A percentile compares a stretch with the other conserved stretches of the same genome.
Conservation (phyloP, 2,113 vertebrate species). For the Gymnocephalus cernua region DNA sequence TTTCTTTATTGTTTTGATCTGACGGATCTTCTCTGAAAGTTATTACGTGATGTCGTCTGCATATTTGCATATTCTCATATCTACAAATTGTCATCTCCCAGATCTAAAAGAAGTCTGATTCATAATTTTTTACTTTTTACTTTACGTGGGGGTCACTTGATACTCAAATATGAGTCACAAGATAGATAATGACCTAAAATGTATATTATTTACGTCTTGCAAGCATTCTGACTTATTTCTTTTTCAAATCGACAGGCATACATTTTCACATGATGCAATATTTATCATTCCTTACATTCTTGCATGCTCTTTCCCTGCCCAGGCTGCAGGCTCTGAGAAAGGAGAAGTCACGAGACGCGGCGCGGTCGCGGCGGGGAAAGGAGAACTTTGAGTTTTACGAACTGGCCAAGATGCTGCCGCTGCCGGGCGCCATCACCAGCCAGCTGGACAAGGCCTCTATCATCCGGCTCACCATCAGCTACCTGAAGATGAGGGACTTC, state of each 20-base stretch:
- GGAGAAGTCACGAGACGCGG: conserved; percentile 98
- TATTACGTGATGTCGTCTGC: not conserved
- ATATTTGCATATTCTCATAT: not conserved
- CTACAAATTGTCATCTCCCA: too few species aligned
- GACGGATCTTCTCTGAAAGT: too few species aligned
- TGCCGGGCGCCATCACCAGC: conserved; percentile 98
- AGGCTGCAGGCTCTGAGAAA: conserved; percentile 99
- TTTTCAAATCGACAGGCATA: too few species aligned
- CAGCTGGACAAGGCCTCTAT: conserved; percentile 99
- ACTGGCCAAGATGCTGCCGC: conserved; percentile 97
- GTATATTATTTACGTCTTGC: too few species aligned
- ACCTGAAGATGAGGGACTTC: conserved; percentile 99
- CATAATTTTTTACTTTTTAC: not conserved
- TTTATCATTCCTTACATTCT: too few species aligned
- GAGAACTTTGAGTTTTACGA: conserved; percentile 99
- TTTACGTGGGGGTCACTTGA: not conserved
- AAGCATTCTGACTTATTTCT: too few species aligned
- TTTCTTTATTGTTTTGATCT: not conserved
- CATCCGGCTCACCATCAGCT: conserved; percentile 99
- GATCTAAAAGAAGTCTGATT: not conserved
- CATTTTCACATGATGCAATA: too few species aligned
- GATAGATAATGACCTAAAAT: too few species aligned
- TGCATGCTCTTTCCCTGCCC: conserved; percentile 23
- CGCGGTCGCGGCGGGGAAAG: conserved; percentile 96
- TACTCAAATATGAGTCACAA: too few species aligned